Evolutionary conservation across 2,888 invertebrate species (phyloP).

Genomic region (Noctua janthina): DNA sequence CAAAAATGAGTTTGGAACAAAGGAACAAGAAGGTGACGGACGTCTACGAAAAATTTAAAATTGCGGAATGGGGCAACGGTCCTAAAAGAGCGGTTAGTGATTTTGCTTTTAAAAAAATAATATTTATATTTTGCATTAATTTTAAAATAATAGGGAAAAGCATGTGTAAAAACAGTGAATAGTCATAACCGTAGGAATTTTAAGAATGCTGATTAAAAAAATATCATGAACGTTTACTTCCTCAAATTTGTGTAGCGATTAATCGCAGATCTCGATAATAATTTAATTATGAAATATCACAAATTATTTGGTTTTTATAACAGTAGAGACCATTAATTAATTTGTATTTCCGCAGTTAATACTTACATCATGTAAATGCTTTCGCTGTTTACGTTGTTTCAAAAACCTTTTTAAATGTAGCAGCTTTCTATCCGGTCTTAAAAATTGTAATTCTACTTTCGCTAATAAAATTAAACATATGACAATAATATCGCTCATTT

Average conservation of each 20-base stretch:
- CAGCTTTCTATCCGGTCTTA: slow-evolving; percentile 66
- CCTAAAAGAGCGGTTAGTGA: slow-evolving; percentile 77
- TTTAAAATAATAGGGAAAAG: neutral
- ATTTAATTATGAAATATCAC: slow-evolving; percentile 10
- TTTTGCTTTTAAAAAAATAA: slow-evolving; percentile 50
- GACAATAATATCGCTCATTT: neutral
- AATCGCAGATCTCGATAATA: neutral
- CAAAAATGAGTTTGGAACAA: slow-evolving; percentile 85
- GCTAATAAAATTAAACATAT: neutral
- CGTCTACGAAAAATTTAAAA: slow-evolving; percentile 86
- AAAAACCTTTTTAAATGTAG: slow-evolving; percentile 5
- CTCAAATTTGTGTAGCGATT: neutral
- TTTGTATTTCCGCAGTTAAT: slow-evolving; percentile 5
- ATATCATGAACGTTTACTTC: neutral
- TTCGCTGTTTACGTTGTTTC: slow-evolving; percentile 18
- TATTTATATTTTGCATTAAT: slow-evolving; percentile 18
- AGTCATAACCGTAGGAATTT: neutral
- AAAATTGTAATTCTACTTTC: slow-evolving; percentile 23
- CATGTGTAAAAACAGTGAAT: neutral
- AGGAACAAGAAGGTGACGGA: slow-evolving; percentile 87
- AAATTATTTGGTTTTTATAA: neutral
- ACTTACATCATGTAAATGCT: slow-evolving; percentile 19
- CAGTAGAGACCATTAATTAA: neutral
- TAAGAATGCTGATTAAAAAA: slow-evolving; percentile 11
- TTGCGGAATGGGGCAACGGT: slow-evolving; percentile 84